Evolutionary conservation across 2,113 vertebrate genomes (phyloP).

Genomic region (Phoenicopterus ruber): DNA sequence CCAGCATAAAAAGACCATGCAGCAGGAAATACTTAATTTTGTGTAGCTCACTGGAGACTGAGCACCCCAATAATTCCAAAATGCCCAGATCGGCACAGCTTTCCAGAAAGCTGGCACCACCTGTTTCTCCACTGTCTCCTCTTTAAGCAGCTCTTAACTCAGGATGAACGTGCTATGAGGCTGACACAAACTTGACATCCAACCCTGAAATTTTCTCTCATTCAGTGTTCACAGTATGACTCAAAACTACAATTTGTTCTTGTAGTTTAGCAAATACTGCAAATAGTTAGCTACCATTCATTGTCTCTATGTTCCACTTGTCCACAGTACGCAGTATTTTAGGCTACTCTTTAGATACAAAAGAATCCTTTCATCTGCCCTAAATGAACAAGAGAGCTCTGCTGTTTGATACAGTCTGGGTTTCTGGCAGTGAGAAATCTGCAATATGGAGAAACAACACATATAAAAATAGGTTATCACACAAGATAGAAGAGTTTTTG

Average conservation of each 20-base stretch:
- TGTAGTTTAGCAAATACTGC: not conserved
- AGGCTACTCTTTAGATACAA: not conserved
- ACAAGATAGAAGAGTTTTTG: not conserved
- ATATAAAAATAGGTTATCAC: not conserved
- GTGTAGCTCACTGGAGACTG: not conserved
- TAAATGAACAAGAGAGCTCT: not conserved
- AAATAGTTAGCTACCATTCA: not conserved
- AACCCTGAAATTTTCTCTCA: not conserved
- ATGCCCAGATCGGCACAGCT: not conserved
- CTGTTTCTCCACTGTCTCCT: not conserved
- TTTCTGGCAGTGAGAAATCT: not conserved
- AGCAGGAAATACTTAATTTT: slow-evolving; percentile 11
- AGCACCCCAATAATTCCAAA: not conserved
- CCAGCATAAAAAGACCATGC: not conserved
- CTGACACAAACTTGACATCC: not conserved
- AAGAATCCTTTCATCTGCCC: not conserved
- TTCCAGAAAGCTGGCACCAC: not conserved
- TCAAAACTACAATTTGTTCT: not conserved
- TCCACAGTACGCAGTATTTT: not conserved
- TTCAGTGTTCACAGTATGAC: not conserved
- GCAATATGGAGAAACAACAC: not conserved
- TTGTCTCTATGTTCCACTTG: not conserved
- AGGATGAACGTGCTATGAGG: not conserved
- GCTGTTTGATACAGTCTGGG: not conserved
- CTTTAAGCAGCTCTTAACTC: not conserved